These are phyloP conservation scores for Hoplostethus mediterraneus DNA, from an alignment of 2,797 vertebrate genomes.

Conservation along the genomic window DNA sequence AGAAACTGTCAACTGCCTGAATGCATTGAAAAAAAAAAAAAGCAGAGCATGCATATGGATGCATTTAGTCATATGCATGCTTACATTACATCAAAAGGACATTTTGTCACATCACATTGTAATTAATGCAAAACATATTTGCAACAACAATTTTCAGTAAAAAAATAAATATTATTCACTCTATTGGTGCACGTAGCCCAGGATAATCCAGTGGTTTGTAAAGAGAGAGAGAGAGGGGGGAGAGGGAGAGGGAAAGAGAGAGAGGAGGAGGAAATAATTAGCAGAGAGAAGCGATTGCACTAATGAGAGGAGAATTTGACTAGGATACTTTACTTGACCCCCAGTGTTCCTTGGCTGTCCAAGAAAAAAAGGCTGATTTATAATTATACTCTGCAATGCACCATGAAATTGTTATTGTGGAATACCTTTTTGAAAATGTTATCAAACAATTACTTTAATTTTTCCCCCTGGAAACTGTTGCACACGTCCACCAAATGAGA, in stretches of 20 bases:
- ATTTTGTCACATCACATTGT: conserved; percentile 74
- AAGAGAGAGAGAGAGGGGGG: conserved; percentile 6
- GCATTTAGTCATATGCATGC: conserved; percentile 62
- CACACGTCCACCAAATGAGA: conserved; percentile 80
- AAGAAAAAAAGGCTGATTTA: conserved; percentile 80
- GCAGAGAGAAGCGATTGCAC: conserved; percentile 85
- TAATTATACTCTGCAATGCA: conserved; percentile 89
- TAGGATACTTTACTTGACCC: conserved; percentile 87
- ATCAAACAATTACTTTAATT: conserved; percentile 89
- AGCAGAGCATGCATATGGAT: conserved; percentile 63
- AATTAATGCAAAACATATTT: conserved; percentile 79
- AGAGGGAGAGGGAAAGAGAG: conserved; percentile 23
- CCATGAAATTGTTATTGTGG: conserved; percentile 90
- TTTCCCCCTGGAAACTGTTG: conserved; percentile 82
- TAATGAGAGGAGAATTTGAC: conserved; percentile 88
- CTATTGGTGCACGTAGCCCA: conserved; percentile 65
- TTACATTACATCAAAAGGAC: conserved; percentile 81
- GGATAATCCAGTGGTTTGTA: conserved; percentile 70
- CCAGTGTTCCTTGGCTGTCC: conserved; percentile 81
- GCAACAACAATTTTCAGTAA: conserved; percentile 68
- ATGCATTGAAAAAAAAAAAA: conserved; percentile 48
- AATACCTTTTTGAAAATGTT: conserved; percentile 88
- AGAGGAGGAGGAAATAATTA: conserved; percentile 85
- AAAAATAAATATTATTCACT: conserved; percentile 64
- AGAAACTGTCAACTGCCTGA: conserved; percentile 56